Conservation (phyloP, 1,140 invertebrate genomes). For the Trichomalopsis sarcophagae region DNA sequence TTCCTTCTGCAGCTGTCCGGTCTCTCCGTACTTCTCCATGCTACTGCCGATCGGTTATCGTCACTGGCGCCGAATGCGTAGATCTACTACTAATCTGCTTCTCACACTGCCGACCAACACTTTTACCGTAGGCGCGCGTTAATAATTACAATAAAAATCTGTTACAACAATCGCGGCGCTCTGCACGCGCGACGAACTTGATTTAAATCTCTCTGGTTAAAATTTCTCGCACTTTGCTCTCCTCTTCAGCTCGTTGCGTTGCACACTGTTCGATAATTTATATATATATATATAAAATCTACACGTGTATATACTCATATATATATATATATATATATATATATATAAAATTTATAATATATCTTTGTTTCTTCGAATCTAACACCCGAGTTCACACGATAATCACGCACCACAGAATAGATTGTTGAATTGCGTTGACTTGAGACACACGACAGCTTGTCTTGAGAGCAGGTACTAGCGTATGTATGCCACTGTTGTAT, state of each 20-base stretch:
- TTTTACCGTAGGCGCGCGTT: background rate
- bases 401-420: background rate
- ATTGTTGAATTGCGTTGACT: background rate
- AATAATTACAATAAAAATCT: slow-evolving; percentile 35
- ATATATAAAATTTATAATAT: slow-evolving; percentile 52
- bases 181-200: slow-evolving; percentile 29
- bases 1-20: slow-evolving; percentile 66
- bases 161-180: slow-evolving; percentile 23
- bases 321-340: slow-evolving; percentile 56
- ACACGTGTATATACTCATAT: slow-evolving; percentile 54
- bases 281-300: slow-evolving; percentile 57
- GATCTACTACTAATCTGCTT: background rate
- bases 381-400: background rate
- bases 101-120: background rate
- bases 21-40: slow-evolving; percentile 70
- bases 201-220: slow-evolving; percentile 32
- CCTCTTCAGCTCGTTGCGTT: background rate
- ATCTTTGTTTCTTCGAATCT: slow-evolving; percentile 2
- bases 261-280: slow-evolving; percentile 56
- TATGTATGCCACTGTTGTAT: too few relatives aligned
- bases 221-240: slow-evolving; percentile 24
- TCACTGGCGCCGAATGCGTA: slow-evolving; percentile 50
- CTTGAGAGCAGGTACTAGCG: background rate
- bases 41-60: slow-evolving; percentile 12
- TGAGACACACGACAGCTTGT: background rate